These are phyloP conservation scores for Trachythela sp. DNA, from an alignment of 64 coral and sea anemone genomes.

Conservation along the genomic window DNA sequence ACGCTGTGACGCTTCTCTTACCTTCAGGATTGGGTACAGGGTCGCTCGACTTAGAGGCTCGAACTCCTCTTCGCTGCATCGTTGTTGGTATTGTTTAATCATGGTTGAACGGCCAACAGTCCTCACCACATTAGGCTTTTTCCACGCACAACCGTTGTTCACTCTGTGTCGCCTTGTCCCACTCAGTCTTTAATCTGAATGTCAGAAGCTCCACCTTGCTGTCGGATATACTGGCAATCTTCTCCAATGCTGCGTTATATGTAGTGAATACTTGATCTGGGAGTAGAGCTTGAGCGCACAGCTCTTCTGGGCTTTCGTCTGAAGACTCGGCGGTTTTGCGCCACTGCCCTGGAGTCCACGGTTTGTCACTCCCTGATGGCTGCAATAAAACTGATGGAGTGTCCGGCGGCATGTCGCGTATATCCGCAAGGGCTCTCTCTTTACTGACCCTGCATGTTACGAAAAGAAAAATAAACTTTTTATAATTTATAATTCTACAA, in stretches of 20 bases:
- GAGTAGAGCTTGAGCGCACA: neutral
- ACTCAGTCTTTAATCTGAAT: slow-evolving; percentile 42
- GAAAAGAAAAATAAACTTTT: neutral
- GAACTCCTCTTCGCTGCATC: slow-evolving; percentile 18
- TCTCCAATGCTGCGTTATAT: slow-evolving; percentile 32
- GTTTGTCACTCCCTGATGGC: neutral
- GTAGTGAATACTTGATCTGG: slow-evolving; percentile 1
- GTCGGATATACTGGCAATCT: slow-evolving; percentile 45
- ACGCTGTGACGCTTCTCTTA: slow-evolving; percentile 40
- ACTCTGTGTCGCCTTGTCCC: slow-evolving; percentile 44
- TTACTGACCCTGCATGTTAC: slow-evolving; percentile 12
- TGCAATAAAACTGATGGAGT: slow-evolving; percentile 11
- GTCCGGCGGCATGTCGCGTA: slow-evolving; percentile 26
- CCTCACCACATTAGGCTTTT: slow-evolving; percentile 22
- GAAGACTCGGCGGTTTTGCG: slow-evolving; percentile 4
- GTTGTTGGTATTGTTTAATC: slow-evolving; percentile 45
- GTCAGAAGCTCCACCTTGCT: slow-evolving; percentile 38
- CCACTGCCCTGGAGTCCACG: slow-evolving; percentile 46
- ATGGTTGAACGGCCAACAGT: slow-evolving; percentile 49
- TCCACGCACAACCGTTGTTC: slow-evolving; percentile 48
- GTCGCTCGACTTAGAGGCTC: slow-evolving; percentile 41
- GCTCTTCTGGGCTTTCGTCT: slow-evolving; percentile 21
- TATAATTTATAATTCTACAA: neutral
- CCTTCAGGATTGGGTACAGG: slow-evolving; percentile 43
- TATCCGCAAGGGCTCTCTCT: slow-evolving; percentile 17